These are phyloP conservation scores for Stenichneumon culpator DNA, from an alignment of 2,888 invertebrate species.

Conservation along the genomic window DNA sequence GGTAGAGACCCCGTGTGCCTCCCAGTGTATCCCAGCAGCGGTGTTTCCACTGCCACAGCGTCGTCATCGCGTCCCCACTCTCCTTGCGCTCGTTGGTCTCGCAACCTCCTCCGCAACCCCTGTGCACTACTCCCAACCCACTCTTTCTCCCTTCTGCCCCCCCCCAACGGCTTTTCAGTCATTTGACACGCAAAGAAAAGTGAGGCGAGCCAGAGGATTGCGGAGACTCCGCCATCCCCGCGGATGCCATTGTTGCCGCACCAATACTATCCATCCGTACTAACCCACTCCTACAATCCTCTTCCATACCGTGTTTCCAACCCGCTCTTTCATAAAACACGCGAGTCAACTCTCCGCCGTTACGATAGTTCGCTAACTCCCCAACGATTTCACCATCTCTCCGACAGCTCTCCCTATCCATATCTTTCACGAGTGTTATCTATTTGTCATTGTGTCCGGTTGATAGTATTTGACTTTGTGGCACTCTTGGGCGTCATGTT, in stretches of 20 bases:
- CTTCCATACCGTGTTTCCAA: slow-evolving; percentile 32
- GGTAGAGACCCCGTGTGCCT: slow-evolving; percentile 54
- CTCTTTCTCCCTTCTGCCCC: slow-evolving; percentile 36
- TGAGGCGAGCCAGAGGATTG: slow-evolving; percentile 83
- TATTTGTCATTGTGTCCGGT: slow-evolving; percentile 15
- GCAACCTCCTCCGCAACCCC: slow-evolving; percentile 56
- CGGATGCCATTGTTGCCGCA: slow-evolving; percentile 81
- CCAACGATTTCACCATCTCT: slow-evolving; percentile 44
- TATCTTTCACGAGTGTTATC: slow-evolving; percentile 29
- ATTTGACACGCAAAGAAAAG: slow-evolving; percentile 85
- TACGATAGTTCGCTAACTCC: slow-evolving; percentile 46
- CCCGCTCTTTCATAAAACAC: slow-evolving; percentile 52
- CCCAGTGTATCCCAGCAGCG: slow-evolving; percentile 44
- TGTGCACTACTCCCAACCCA: slow-evolving; percentile 25
- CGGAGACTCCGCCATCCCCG: slow-evolving; percentile 75
- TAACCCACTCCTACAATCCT: slow-evolving; percentile 55
- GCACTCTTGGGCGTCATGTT: not conserved
- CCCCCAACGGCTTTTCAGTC: slow-evolving; percentile 83
- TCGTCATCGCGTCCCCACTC: slow-evolving; percentile 47
- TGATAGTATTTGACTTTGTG: not conserved
- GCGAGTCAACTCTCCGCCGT: slow-evolving; percentile 56
- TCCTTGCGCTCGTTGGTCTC: slow-evolving; percentile 61
- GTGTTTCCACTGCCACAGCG: slow-evolving; percentile 63
- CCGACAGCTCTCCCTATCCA: slow-evolving; percentile 12
- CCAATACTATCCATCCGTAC: slow-evolving; percentile 76